Evolutionary conservation across 2,797 vertebrate genomes (phyloP), one percentile per base, ranked within the genome.

Genomic region (Gambelia wislizenii): DNA sequence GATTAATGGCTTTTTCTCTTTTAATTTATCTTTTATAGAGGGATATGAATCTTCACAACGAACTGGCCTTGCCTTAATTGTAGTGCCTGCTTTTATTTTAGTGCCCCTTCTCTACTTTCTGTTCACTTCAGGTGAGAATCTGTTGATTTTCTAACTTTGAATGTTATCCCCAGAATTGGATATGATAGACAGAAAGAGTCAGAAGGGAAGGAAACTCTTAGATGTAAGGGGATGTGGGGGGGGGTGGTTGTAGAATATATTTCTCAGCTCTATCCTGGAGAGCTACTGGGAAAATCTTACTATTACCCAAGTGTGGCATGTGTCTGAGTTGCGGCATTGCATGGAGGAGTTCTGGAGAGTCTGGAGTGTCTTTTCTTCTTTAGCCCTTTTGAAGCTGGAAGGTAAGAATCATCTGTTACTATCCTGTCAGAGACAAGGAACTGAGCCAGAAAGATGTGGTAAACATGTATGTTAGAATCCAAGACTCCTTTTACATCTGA

Each of bases 71-170:
- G 96, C 96, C 83, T 95, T 97, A 82, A 92, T 95, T 91, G 93
- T 96, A 84, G 44, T 97, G 64, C 96, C 97, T 91, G 84, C 93
- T 77, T 76, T 94, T 82, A 84, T 96, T 91, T 86, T 96, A 93
- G 56, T 97, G 91, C 89, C 92, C 0, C 91, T 97, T 91, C 96
- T 97, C 4, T 97, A 95, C 44, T 85, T 87, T 39, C 79, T 97
- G 5, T 96, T 97, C 94, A 89, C 86, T 88, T 94, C 94, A 85
- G 94, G 97, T 97, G 72, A 96, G 97, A 95, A 91, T 91, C 92
- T 77, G 25, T 94, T 93, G 85, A 67, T 70, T 94, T 80, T 3
- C 56, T 91, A 72, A 14, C 76, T 61, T 1, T 72, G 83, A 13
- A 90, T 78, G 44, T 78, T 88, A 78, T 91, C 18, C 3, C 75